Conservation (phyloP, 2,888 invertebrate species). For the Agrilus cyanescens region DNA sequence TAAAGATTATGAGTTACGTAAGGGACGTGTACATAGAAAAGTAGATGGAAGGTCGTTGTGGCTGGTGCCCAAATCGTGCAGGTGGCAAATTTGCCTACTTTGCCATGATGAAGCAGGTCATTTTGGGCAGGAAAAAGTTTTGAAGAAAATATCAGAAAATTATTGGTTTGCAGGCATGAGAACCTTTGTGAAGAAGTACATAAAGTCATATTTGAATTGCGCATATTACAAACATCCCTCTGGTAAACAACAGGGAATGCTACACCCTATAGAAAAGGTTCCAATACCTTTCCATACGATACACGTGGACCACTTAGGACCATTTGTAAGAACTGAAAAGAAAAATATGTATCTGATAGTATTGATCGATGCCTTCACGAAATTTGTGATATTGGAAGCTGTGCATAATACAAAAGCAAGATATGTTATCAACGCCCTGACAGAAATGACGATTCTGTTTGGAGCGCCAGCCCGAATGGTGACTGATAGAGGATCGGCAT, state of each 20-base stretch:
- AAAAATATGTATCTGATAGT: constrained; percentile 19
- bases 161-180: constrained; percentile 18
- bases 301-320: constrained; percentile 20
- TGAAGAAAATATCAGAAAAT: constrained; percentile 10
- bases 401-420: constrained; percentile 13
- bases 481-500: constrained; percentile 18
- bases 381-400: constrained; percentile 19
- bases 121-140: constrained; percentile 14
- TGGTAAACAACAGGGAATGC: constrained; percentile 16
- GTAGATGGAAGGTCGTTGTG: constrained; percentile 1
- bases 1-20: constrained; percentile 6
- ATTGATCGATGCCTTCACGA: constrained; percentile 21
- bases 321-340: constrained; percentile 16
- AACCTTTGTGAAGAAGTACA: constrained; percentile 21
- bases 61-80: constrained; percentile 6
- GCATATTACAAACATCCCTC: constrained; percentile 16
- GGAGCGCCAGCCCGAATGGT: constrained; percentile 18
- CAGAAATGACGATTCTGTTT: constrained; percentile 15
- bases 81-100: constrained; percentile 14
- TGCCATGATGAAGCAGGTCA: constrained; percentile 17
- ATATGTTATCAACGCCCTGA: constrained; percentile 10
- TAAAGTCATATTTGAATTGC: constrained; percentile 22
- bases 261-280: constrained; percentile 21
- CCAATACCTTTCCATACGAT: constrained; percentile 7
- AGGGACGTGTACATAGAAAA: constrained; percentile 1